Evolutionary conservation across 2,113 vertebrate genomes (phyloP).

Genomic region (Haplochromis vanheusdeni): DNA sequence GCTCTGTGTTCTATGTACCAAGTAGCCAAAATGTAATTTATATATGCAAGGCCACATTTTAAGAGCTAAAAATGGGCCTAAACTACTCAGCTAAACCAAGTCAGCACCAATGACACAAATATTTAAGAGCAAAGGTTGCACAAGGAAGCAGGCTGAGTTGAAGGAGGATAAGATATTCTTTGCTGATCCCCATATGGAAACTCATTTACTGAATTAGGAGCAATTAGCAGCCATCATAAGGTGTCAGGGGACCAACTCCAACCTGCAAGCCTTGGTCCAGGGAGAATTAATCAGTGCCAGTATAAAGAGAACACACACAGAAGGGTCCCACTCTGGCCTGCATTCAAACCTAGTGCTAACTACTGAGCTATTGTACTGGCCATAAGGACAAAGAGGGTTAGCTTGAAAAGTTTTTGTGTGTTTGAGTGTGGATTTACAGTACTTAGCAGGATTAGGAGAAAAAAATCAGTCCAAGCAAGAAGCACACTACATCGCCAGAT

Average conservation of each 20-base stretch:
- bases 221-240: neutral
- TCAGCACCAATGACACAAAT: neutral
- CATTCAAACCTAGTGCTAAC: neutral
- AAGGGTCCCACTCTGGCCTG: neutral
- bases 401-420: neutral
- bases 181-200: neutral
- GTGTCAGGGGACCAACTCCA: neutral
- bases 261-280: neutral
- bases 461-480: neutral
- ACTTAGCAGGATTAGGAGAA: neutral
- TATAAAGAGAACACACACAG: neutral
- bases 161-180: neutral
- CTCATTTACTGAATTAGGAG: neutral
- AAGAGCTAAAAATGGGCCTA: too few species aligned
- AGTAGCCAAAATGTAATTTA: neutral
- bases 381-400: neutral
- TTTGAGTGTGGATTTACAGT: neutral
- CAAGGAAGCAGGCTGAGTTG: neutral
- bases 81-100: neutral
- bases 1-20: neutral
- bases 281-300: neutral
- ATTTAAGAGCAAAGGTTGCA: neutral
- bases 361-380: neutral
- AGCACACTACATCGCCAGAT: neutral
- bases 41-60: neutral